Evolutionary conservation across 2,888 invertebrate genomes (phyloP).

Genomic region (Glyphotaelius pellucidus): DNA sequence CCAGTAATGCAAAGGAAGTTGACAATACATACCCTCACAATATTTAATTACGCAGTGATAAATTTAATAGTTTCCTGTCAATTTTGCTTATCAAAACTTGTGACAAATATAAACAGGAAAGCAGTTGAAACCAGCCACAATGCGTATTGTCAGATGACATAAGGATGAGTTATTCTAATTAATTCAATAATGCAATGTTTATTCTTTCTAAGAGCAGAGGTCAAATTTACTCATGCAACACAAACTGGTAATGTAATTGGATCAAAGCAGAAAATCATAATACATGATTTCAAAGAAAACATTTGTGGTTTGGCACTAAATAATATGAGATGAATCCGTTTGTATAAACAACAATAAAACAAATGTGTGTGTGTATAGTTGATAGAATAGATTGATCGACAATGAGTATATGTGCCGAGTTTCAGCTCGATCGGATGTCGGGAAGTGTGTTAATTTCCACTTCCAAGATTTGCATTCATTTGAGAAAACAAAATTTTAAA

Average conservation of each 20-base stretch:
- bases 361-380: no score
- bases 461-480: no score
- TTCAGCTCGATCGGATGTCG: no score
- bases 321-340: background rate
- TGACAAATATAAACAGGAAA: background rate
- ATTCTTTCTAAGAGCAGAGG: background rate
- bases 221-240: background rate
- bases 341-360: no score
- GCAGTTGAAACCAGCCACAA: background rate
- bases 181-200: background rate
- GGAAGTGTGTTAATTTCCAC: no score
- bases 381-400: no score
- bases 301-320: background rate
- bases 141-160: background rate
- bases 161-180: background rate
- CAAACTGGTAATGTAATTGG: background rate
- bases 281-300: background rate
- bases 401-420: no score
- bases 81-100: background rate
- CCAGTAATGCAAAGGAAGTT: background rate
- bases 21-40: background rate
- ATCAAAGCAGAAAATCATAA: background rate
- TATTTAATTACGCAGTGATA: background rate
- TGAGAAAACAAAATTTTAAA: no score
- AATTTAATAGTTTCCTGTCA: background rate